Conservation (phyloP, 2,888 invertebrate species). For the Pseudanteris insignis region DNA sequence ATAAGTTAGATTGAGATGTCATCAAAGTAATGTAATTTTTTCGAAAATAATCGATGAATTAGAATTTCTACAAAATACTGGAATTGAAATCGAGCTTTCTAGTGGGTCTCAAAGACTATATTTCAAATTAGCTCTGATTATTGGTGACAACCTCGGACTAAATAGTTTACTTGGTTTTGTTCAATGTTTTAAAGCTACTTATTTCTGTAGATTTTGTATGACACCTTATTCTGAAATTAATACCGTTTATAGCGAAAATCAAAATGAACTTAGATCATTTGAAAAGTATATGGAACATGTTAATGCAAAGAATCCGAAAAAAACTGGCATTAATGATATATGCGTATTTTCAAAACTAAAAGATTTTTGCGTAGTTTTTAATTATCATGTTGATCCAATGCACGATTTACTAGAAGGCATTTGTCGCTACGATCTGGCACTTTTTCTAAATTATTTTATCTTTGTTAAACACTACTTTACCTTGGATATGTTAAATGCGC, state of each 20-base stretch:
- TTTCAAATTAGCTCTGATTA: conserved; percentile 31
- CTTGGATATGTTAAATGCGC: conserved; percentile 30
- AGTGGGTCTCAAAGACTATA: conserved; percentile 11
- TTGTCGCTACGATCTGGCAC: conserved; percentile 3
- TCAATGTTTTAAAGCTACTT: conserved; percentile 30
- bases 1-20: not conserved
- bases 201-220: conserved; percentile 43
- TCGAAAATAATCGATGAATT: conserved; percentile 29
- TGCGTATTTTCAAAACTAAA: conserved; percentile 10
- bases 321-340: conserved; percentile 5
- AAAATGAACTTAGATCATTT: not conserved
- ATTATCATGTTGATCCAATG: conserved; percentile 8
- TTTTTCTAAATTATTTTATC: conserved; percentile 3
- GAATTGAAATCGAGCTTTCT: conserved; percentile 19
- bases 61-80: conserved; percentile 29
- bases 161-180: conserved; percentile 38
- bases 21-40: conserved; percentile 1
- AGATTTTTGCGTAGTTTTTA: conserved; percentile 2
- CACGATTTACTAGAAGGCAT: conserved; percentile 11
- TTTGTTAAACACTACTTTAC: conserved; percentile 13
- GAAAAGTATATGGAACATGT: conserved; percentile 7
- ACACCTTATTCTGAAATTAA: conserved; percentile 12
- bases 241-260: conserved; percentile 25
- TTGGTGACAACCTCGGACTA: conserved; percentile 45
- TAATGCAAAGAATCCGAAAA: not conserved